A percentile compares a stretch with the other conserved stretches of the same genome.
phyloP scores from a whole-genome alignment of 2,888 invertebrate genomes.

The Ptilodon capucinus region DNA sequence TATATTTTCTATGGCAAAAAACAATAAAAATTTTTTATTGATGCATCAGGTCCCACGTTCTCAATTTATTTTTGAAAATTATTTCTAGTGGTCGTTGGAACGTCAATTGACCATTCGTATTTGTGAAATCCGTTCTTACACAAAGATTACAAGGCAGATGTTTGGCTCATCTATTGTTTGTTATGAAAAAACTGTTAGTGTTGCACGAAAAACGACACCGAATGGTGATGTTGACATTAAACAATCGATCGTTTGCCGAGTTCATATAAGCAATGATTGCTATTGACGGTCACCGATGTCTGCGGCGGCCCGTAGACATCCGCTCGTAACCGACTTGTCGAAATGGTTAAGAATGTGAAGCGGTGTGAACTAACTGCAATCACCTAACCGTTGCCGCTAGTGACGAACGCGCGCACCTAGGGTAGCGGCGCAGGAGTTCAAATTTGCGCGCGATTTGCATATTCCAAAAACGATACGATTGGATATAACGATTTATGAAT shows the following conservation, averaged over 20 bases:
- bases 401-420: conserved; percentile 60
- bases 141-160: background rate
- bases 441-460: conserved; percentile 42
- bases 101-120: too few relatives aligned
- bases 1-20: too few relatives aligned
- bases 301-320: conserved; percentile 54
- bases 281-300: conserved; percentile 41
- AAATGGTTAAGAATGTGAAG: conserved; percentile 70
- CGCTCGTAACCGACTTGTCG: conserved; percentile 57
- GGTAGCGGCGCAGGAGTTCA: conserved; percentile 36
- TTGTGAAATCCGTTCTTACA: background rate
- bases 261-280: conserved; percentile 30
- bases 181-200: conserved; percentile 12
- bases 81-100: too few relatives aligned
- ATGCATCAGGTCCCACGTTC: too few relatives aligned
- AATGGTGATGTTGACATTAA: conserved; percentile 14
- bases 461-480: conserved; percentile 24
- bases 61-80: too few relatives aligned
- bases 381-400: conserved; percentile 60
- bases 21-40: too few relatives aligned
- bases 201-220: conserved; percentile 4
- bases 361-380: conserved; percentile 66
- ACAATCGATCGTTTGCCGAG: conserved; percentile 37
- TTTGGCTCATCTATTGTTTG: background rate
- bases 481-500: background rate